Evolutionary conservation across 2,888 invertebrate species (phyloP), one percentile per base, ranked within the genome.

Genomic region (Meandrusa payeni): DNA sequence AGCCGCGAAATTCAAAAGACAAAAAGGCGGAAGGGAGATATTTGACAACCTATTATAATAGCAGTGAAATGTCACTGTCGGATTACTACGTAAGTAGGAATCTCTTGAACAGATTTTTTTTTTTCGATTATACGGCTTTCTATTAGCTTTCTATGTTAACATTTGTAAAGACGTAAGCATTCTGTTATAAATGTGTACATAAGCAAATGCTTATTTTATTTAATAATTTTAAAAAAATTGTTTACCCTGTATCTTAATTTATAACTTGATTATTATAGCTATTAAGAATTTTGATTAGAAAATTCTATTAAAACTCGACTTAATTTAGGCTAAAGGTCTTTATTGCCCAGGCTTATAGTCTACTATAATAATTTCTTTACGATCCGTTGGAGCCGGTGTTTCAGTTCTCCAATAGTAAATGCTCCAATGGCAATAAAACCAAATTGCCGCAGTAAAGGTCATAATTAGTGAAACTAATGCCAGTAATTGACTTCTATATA

Each of bases 391-490:
- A 62, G 61, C 65, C 55, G 56, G 59, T 55, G 60, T 61, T 72
- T 61, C 57, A 67, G 64, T 54, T 62, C 60, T 54, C 68, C 60
- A 69, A 76, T 76, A 79, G 69, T 69, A 78, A 71, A 80, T 69
- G 69, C 73, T 76, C 67, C 68, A 71, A 76, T 62, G 64, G 64
- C 61, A 74, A 74, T 85, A 85, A 86, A 86, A 76, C 61, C 58
- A 62, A 75, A 83, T 78, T 69, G 77, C 66, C 61, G 76, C 59
- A 68, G 64, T 86, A 80, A 83, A 86, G 63, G 49, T 67, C 59
- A 68, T 81, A 80, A 86, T 87, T 81, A 86, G 81, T 85, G 82
- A 77, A 78, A 83, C 86, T 82, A 82, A 83, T 85, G 64, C 68
- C 43, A 48, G 68, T 74, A 75, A 80, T 79, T 63, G 67, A 72